Evolutionary conservation across 2,888 invertebrate genomes (phyloP), one percentile per base, ranked within the genome.

Genomic region (Xylota segnis): DNA sequence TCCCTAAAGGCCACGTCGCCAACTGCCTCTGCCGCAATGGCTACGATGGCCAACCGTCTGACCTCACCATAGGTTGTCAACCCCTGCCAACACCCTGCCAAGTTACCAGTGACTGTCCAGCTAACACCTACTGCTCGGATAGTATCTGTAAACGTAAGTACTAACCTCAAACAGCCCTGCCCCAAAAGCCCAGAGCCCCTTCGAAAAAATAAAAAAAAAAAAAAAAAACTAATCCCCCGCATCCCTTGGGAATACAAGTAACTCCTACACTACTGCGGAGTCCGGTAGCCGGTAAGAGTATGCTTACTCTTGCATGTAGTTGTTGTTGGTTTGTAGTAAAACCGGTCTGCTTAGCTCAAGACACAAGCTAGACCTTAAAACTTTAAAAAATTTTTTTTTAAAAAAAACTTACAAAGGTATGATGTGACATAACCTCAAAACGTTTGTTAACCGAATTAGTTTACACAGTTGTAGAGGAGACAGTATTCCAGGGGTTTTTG

Each of bases 51-150:
- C 95, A 96, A 92, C 95, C 97, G 43, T 94, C 94, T 83, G 95
- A 96, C 91, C 92, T 95, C 58, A 93, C 93, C 86, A 89, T 93
- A 86, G 97, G 97, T 52, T 98, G 98, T 90, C 94, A 94, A 89
- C 95, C 96, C 29, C 95, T 95, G 90, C 95, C 96, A 90, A 94
- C 95, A 74, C 93, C 95, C 75, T 98, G 98, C 90, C 93, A 93
- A 78, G 93, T 94, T 81, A 95, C 95, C 89, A 92, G 93, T 23
- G 96, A 97, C 89, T 98, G 98, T 91, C 94, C 95, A 52, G 92
- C 94, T 75, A 96, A 96, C 90, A 95, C 96, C 52, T 97, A 97
- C 90, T 97, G 97, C 89, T 95, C 96, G 89, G 96, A 95, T 88
- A 95, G 94, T 89, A 93, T 95, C 82, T 98, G 97, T 91, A 95